Base-by-base conservation (phyloP, 2,797 vertebrate genomes). In the Melanotaenia pygmaea region DNA sequence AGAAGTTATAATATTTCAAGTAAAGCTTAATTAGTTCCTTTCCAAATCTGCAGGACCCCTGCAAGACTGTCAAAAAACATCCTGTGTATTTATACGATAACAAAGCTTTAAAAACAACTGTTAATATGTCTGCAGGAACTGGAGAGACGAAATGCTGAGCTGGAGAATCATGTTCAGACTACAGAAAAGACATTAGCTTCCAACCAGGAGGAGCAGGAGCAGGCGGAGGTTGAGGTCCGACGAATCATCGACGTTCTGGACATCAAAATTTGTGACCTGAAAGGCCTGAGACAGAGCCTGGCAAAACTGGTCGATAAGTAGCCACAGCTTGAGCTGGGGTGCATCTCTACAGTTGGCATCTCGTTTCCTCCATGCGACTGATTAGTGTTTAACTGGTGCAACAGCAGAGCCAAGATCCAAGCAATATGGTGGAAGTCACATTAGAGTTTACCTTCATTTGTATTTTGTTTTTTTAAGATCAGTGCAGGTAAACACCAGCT, bases 181-280 rank as follows among this genome's bases (percentile, higher is more conserved):
- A 92, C 94, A 0, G 97, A 98, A 81, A 94, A 92, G 64, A 95
- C 86, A 0, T 93, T 99, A 83, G 94, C 95, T 0, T 93, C 95
- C 68, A 95, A 89, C 0, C 80, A 83, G 58, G 93, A 94, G 0
- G 94, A 97, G 72, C 93, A 92, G 71, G 93, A 94, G 50, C 93
- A 93, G 61, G 85, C 95, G 0, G 94, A 95, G 67, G 88, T 53
- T 0, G 96, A 98, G 76, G 95, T 98, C 64, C 91, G 83, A 70
- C 94, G 92, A 45, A 92, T 95, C 9, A 94, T 97, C 0, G 94
- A 96, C 47, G 93, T 96, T 54, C 94, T 99, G 84, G 97, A 98
- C 1, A 85, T 96, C 79, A 97, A 98, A 91, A 95, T 99, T 57
- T 95, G 95, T 0, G 97, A 98, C 91, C 94, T 99, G 74, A 96